Evolutionary conservation across 2,113 vertebrate genomes (phyloP).

Genomic region (Electrona antarctica): DNA sequence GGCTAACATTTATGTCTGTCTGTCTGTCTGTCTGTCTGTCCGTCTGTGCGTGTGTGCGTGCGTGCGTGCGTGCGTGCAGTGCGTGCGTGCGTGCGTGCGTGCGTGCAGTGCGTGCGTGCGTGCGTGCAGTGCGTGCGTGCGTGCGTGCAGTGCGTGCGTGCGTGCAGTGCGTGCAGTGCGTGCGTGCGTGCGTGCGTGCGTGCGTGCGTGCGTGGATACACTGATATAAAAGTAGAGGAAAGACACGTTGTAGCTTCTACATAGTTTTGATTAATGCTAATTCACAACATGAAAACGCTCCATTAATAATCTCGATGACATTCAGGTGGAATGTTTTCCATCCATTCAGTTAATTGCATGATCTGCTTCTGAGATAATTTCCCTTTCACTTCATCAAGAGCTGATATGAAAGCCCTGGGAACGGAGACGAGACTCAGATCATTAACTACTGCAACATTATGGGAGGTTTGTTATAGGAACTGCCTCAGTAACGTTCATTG

Average conservation of each 20-base stretch:
- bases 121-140: no score
- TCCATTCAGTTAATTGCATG: slow-evolving; percentile 21
- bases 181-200: no score
- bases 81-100: no score
- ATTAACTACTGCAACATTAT: background rate
- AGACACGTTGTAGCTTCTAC: background rate
- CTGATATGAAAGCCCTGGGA: background rate
- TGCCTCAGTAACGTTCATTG: slow-evolving; percentile 6
- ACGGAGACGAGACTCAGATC: background rate
- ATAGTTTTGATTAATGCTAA: slow-evolving; percentile 23
- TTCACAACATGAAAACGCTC: background rate
- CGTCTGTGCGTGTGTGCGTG: no score
- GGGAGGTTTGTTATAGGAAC: slow-evolving; percentile 5
- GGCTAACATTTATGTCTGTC: no score
- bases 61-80: no score
- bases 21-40: no score
- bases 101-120: no score
- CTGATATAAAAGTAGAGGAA: background rate
- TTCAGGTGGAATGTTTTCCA: slow-evolving; percentile 8
- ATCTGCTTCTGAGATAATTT: slow-evolving; percentile 15
- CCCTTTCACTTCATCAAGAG: background rate
- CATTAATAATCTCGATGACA: slow-evolving; percentile 9
- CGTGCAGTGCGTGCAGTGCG: background rate
- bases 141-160: no score
- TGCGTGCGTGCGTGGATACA: background rate